A percentile compares a stretch with the other conserved stretches of the same genome.
These are phyloP conservation scores for Halcyon chelicuti DNA, from an alignment of 2,797 vertebrate genomes.

Conservation along the genomic window DNA sequence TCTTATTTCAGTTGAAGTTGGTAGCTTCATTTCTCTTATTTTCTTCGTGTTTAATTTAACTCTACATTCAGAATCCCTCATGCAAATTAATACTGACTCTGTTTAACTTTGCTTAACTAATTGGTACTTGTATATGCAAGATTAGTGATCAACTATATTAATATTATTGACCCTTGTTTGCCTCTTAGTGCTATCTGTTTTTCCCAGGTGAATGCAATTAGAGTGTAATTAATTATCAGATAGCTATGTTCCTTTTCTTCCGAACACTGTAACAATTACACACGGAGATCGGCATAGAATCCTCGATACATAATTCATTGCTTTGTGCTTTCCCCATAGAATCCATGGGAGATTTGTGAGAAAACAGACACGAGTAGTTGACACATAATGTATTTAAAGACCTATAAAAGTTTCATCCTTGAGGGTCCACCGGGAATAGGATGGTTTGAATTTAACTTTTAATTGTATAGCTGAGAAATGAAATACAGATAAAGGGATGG, in stretches of 20 bases:
- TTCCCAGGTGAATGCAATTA: slow-evolving; percentile 52
- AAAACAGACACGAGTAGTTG: slow-evolving; percentile 6
- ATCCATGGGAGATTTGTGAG: neutral
- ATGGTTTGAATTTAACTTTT: slow-evolving; percentile 34
- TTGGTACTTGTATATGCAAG: slow-evolving; percentile 42
- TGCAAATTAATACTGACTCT: slow-evolving; percentile 23
- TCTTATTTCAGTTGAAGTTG: neutral
- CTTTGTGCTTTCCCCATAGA: neutral
- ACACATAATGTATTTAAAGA: slow-evolving; percentile 43
- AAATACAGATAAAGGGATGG: neutral
- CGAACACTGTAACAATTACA: neutral
- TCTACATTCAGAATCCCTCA: neutral
- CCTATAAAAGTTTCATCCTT: slow-evolving; percentile 37
- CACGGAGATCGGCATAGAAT: neutral
- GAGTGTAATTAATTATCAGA: slow-evolving; percentile 42
- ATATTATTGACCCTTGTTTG: slow-evolving; percentile 43
- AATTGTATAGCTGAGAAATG: slow-evolving; percentile 9
- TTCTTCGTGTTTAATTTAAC: neutral
- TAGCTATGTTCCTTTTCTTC: slow-evolving; percentile 20
- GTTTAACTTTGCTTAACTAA: slow-evolving; percentile 49
- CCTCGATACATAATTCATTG: neutral
- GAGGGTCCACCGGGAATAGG: neutral
- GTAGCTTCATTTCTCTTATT: neutral
- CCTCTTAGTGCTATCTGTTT: neutral
- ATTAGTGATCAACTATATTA: slow-evolving; percentile 36